Evolutionary conservation across 23 tunicate genomes (phyloP).

Genomic region (Corella eumyota): DNA sequence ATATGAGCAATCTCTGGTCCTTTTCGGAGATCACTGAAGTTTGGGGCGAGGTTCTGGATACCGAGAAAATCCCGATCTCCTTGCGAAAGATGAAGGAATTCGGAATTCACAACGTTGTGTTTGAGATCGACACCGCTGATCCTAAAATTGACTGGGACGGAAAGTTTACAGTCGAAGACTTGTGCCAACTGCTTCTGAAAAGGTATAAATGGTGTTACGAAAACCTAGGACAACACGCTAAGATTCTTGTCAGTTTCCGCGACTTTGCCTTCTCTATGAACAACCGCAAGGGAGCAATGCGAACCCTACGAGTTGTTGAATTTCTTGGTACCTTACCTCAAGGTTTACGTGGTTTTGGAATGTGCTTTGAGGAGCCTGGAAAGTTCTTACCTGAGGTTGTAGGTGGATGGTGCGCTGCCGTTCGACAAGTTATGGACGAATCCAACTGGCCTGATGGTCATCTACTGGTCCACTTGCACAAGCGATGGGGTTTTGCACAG

Average conservation of each 20-base stretch:
- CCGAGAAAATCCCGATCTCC: slow-evolving; percentile 8
- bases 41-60: slow-evolving; percentile 1
- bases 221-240: slow-evolving; percentile 3
- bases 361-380: slow-evolving; percentile 26
- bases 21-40: slow-evolving; percentile 16
- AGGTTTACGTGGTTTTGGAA: slow-evolving; percentile 21
- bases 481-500: slow-evolving; percentile 16
- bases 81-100: slow-evolving; percentile 8
- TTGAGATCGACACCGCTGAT: slow-evolving; percentile 20
- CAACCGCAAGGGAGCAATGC: slow-evolving; percentile 6
- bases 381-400: slow-evolving; percentile 19
- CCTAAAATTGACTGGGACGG: slow-evolving; percentile 9
- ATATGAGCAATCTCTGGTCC: slow-evolving; percentile 7
- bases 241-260: slow-evolving; percentile 5
- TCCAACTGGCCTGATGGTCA: slow-evolving; percentile 19
- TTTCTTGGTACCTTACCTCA: slow-evolving; percentile 12
- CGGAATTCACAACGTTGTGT: slow-evolving; percentile 14
- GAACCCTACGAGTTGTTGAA: slow-evolving; percentile 4
- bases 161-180: slow-evolving; percentile 15
- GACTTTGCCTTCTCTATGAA: slow-evolving; percentile 17
- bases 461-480: slow-evolving; percentile 13
- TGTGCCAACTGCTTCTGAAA: slow-evolving; percentile 10
- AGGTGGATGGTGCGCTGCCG: slow-evolving; percentile 23
- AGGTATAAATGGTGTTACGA: slow-evolving; percentile 17
- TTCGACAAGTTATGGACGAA: slow-evolving; percentile 11